Conservation (phyloP, 1,140 invertebrate species). For the Chironomus striatipennis region DNA sequence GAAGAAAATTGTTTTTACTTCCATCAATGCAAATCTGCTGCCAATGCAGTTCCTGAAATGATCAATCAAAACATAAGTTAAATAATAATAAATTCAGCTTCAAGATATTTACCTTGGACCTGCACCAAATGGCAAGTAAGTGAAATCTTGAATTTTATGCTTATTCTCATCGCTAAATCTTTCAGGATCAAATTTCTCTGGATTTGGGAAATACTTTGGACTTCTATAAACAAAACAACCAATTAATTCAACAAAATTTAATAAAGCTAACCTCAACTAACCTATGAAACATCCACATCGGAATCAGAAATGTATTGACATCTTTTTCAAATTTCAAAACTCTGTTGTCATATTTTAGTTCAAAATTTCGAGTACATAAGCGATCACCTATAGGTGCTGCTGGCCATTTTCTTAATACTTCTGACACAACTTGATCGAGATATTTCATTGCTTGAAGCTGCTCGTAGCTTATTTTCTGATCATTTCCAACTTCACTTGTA, state of each 20-base stretch:
- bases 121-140: constrained; percentile 47
- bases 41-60: constrained; percentile 26
- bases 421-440: constrained; percentile 37
- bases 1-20: constrained; percentile 47
- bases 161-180: constrained; percentile 45
- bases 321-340: constrained; percentile 27
- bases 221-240: constrained; percentile 29
- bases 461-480: constrained; percentile 39
- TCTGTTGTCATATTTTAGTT: constrained; percentile 8
- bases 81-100: neutral
- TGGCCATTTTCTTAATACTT: constrained; percentile 48
- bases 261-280: too few species aligned
- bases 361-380: constrained; percentile 37
- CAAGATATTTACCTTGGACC: constrained; percentile 39
- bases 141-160: constrained; percentile 30
- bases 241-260: too few species aligned
- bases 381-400: constrained; percentile 44
- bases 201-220: constrained; percentile 43
- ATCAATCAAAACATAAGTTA: too few species aligned
- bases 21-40: constrained; percentile 48
- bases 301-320: constrained; percentile 34
- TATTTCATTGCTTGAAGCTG: constrained; percentile 36
- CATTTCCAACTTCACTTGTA: constrained; percentile 34
- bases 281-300: constrained; percentile 44
- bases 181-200: constrained; percentile 46